Evolutionary conservation across 2,888 invertebrate genomes (phyloP).

Genomic region (Lasioglossum oenotherae): DNA sequence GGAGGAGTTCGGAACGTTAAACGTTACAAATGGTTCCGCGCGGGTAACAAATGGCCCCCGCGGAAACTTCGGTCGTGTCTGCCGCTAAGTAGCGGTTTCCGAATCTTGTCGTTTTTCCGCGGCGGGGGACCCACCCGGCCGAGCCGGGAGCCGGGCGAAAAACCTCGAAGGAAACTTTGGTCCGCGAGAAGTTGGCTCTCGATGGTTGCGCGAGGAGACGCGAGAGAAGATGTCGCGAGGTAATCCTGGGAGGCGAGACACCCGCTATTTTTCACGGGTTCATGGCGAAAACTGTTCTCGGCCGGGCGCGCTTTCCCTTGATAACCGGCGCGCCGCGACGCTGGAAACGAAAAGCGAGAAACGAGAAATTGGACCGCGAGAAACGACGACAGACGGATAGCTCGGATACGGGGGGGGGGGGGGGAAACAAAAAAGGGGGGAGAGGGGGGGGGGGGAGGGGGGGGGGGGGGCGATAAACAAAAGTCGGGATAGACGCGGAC

Average conservation of each 20-base stretch:
- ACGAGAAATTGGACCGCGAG: not conserved
- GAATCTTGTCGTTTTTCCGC: constrained; percentile 26
- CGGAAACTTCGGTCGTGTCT: constrained; percentile 32
- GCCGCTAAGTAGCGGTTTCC: constrained; percentile 35
- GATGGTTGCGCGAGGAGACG: not conserved
- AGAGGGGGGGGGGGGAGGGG: no score
- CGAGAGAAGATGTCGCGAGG: constrained; percentile 2
- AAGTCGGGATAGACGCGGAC: constrained; percentile 43
- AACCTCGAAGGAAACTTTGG: not conserved
- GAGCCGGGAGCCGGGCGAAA: not conserved
- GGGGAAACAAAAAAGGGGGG: constrained; percentile 49
- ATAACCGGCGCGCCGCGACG: not conserved
- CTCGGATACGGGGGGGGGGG: not conserved
- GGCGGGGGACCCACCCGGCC: not conserved
- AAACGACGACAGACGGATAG: not conserved
- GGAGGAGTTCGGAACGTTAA: constrained; percentile 19
- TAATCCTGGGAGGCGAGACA: constrained; percentile 17
- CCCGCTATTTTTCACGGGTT: constrained; percentile 24
- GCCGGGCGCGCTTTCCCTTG: not conserved
- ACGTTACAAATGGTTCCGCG: constrained; percentile 33
- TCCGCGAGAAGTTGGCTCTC: constrained; percentile 3
- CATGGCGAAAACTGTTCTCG: not conserved
- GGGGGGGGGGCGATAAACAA: constrained; percentile 39
- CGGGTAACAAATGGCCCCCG: constrained; percentile 34
- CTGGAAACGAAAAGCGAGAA: not conserved